These are phyloP conservation scores for Diaperis boleti DNA, from an alignment of 2,888 invertebrate species.

Conservation along the genomic window DNA sequence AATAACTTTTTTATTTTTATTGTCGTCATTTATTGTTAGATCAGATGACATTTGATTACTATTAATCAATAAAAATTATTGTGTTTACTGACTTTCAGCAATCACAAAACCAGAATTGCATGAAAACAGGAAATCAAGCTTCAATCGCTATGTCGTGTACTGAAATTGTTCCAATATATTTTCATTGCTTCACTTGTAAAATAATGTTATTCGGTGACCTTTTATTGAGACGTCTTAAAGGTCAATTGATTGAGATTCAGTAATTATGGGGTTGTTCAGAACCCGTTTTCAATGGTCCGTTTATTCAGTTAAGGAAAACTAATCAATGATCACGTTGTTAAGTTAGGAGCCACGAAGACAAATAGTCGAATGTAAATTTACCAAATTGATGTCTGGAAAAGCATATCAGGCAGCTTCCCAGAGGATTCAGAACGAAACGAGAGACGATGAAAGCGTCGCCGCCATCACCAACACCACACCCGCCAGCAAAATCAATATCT, in stretches of 20 bases:
- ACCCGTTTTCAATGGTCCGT: neutral
- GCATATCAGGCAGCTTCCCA: slow-evolving; percentile 27
- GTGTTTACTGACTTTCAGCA: too few relatives aligned
- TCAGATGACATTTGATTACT: too few relatives aligned
- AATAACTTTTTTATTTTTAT: too few relatives aligned
- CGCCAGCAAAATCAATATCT: slow-evolving; percentile 52
- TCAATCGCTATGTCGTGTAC: neutral
- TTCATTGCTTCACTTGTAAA: slow-evolving; percentile 19
- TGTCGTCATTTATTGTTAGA: too few relatives aligned
- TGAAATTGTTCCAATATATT: slow-evolving; percentile 3
- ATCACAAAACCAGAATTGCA: neutral
- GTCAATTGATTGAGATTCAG: slow-evolving; percentile 5
- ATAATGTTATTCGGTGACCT: slow-evolving; percentile 21
- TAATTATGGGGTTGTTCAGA: slow-evolving; percentile 19
- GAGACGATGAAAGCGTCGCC: slow-evolving; percentile 34
- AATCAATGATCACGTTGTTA: slow-evolving; percentile 34
- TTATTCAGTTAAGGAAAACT: slow-evolving; percentile 20
- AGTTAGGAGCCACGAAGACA: slow-evolving; percentile 30
- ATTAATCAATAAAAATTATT: too few relatives aligned
- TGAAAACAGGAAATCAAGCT: neutral
- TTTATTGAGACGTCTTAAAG: slow-evolving; percentile 22
- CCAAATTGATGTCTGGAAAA: slow-evolving; percentile 28
- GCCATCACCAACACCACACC: slow-evolving; percentile 47
- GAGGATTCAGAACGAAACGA: slow-evolving; percentile 29
- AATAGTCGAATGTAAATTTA: slow-evolving; percentile 40